Conservation (phyloP, 2,888 invertebrate genomes). For the Ennomos quercinarius region DNA sequence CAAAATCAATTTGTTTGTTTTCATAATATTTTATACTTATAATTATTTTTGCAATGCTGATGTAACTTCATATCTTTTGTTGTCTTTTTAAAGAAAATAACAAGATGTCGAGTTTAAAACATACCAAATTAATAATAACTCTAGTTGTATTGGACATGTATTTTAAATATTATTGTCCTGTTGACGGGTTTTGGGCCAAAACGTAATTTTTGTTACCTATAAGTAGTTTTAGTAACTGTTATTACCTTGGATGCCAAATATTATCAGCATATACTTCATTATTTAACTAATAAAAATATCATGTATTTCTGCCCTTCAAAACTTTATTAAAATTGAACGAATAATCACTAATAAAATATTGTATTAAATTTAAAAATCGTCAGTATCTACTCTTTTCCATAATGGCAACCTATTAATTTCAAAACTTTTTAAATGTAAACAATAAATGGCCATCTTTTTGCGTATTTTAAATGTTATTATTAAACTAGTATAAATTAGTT, state of each 20-base stretch:
- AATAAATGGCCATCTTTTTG: no score
- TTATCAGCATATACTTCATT: neutral
- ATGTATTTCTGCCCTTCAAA: conserved; percentile 9
- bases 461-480: no score
- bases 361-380: neutral
- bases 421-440: no score
- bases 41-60: no score
- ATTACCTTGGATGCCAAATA: conserved; percentile 13
- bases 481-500: neutral
- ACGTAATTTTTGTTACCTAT: neutral
- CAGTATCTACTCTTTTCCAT: neutral
- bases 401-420: conserved; percentile 1
- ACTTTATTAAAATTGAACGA: conserved; percentile 7
- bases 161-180: conserved; percentile 3
- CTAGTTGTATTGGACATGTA: neutral
- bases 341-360: neutral
- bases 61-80: no score
- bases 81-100: neutral
- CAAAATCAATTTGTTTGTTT: no score
- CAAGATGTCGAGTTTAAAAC: neutral
- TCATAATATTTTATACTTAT: no score
- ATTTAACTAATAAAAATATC: conserved; percentile 1
- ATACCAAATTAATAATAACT: conserved; percentile 7
- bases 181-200: conserved; percentile 10
- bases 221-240: neutral